Evolutionary conservation across 2,797 vertebrate species (phyloP), one percentile per base, ranked within the genome.

Genomic region (Xyrichtys novacula): DNA sequence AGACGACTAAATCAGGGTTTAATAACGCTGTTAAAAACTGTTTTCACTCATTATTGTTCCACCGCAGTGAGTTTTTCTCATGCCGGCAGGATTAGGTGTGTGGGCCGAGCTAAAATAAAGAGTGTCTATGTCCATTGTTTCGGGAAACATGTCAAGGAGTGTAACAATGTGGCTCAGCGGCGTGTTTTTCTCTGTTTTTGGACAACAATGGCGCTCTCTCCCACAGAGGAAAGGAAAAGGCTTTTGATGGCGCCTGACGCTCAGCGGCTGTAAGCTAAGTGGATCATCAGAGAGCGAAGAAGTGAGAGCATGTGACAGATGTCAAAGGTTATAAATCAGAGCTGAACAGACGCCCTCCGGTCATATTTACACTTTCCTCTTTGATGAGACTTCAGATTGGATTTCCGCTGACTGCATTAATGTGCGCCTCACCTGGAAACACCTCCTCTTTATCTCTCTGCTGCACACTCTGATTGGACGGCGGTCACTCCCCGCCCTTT

Each of bases 271-370:
- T 34, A 40, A 34, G 28, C 22, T 34, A 19, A 20, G 16, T 23
- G 4, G 12, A 42, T 52, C 16, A 26, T 31, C 26, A 40, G 4
- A 10, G 20, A 49, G 32, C 20, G 8, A 52, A 58, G 26, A 7
- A 16, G 1, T 52, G 14, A 43, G 61, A 36, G 38, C 22, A 32
- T 22, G 26, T 12, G 22, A 54, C 23, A 46, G 0, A 10, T 42
- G 47, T 47, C 59, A 74, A 36, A 65, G 55, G 38, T 64, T 58
- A 39, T 54, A 28, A 71, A 48, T 46, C 29, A 23, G 42, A 25
- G 9, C 10, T 9, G 43, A 61, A 61, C n/a, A 42, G 16, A 46
- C 44, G 4, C 26, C 34, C 23, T 31, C 34, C 44, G 29, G 22
- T 6, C 36, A 28, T 64, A 48, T 12, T 23, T 28, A 47, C 1